Evolutionary conservation across 2,888 invertebrate genomes (phyloP), one percentile per base, ranked within the genome.

Genomic region (Amphipoea lucens): DNA sequence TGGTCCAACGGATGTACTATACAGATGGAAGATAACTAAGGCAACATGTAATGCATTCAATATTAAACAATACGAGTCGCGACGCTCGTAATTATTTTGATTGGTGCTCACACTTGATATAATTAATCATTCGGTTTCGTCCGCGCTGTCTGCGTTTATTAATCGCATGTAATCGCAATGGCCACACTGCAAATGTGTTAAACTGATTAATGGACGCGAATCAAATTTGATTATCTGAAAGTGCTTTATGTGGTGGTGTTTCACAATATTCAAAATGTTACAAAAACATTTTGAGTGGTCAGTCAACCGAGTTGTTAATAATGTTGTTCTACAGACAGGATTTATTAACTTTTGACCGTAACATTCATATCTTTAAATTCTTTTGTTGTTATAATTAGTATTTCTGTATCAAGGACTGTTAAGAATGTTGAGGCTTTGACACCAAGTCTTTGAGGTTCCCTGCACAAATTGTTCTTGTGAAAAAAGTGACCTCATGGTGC

Each of bases 131-230:
- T 90, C 89, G 90, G 90, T 94, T 94, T 93, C 92, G 90, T 90
- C 90, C 90, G 90, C 90, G 90, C 83, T 90, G 92, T 91, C 93
- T 90, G 91, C 91, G 90, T 94, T 92, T 92, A 94, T 94, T 93
- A 94, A 94, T 94, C 92, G 93, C 88, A 88, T 90, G 94, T 93
- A 95, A 95, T 94, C 94, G 93, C 91, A 92, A 92, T 90, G 92
- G 91, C 90, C 91, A 88, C 91, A 90, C 93, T 91, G 93, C 92
- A 92, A 95, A 96, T 94, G 95, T 95, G 95, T 94, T 95, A 95
- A 95, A 94, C 93, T 96, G 96, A 96, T 96, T 96, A 96, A 96
- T 96, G 95, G 92, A 88, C 86, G 90, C 90, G 93, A 94, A 94
- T 95, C 94, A 93, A 93, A 95, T 95, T 95, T 94, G 94, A 95